Evolutionary conservation across 2,888 invertebrate genomes (phyloP).

Genomic region (Eupeodes latifasciatus): DNA sequence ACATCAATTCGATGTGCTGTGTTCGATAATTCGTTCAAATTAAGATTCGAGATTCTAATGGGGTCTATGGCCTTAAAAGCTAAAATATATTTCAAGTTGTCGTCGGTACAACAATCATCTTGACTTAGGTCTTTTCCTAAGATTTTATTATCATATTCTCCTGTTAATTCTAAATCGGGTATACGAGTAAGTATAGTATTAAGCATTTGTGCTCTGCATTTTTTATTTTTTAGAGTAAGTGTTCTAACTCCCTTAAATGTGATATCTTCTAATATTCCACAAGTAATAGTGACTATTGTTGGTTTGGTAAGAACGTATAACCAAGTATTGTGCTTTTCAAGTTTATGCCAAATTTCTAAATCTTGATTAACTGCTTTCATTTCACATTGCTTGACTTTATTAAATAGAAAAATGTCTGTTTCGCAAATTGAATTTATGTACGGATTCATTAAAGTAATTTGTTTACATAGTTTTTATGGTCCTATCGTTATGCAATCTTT

Average conservation of each 20-base stretch:
- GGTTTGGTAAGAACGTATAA: slow-evolving; percentile 1
- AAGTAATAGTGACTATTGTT: not conserved
- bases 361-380: too few relatives aligned
- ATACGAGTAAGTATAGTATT: not conserved
- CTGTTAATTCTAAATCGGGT: slow-evolving; percentile 23
- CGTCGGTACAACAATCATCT: slow-evolving; percentile 36
- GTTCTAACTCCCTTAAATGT: not conserved
- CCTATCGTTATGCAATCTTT: slow-evolving; percentile 3
- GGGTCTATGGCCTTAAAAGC: slow-evolving; percentile 15
- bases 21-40: slow-evolving; percentile 24
- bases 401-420: too few relatives aligned
- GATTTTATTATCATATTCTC: slow-evolving; percentile 23
- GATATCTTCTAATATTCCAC: slow-evolving; percentile 14
- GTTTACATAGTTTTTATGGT: not conserved
- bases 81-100: slow-evolving; percentile 36
- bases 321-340: not conserved
- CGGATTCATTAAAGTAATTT: not conserved
- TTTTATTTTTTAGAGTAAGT: slow-evolving; percentile 26
- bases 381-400: too few relatives aligned
- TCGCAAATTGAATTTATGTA: too few relatives aligned
- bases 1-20: slow-evolving; percentile 28
- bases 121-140: slow-evolving; percentile 9
- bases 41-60: not conserved
- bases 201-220: slow-evolving; percentile 9
- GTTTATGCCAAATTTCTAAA: too few relatives aligned